These are phyloP conservation scores for Miltochrista miniata DNA, from an alignment of 2,888 invertebrate genomes.

Conservation along the genomic window DNA sequence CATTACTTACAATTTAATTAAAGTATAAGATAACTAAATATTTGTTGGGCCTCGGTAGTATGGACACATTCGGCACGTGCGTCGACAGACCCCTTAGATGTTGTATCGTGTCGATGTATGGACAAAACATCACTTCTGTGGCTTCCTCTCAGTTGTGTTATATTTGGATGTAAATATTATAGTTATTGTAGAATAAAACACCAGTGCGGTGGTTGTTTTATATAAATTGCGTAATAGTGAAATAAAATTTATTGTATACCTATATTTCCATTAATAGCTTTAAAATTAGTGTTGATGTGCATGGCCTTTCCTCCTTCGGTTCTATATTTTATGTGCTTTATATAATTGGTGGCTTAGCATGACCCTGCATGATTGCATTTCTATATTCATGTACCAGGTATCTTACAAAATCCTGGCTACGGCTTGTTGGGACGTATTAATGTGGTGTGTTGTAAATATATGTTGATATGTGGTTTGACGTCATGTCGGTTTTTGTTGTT, in stretches of 20 bases:
- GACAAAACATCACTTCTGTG: slow-evolving; percentile 14
- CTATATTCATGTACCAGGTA: too few species aligned
- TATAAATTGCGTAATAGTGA: not conserved
- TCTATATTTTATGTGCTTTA: slow-evolving; percentile 14
- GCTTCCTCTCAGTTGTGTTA: slow-evolving; percentile 11
- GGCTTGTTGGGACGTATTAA: too few species aligned
- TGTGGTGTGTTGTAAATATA: too few species aligned
- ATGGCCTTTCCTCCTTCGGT: slow-evolving; percentile 20
- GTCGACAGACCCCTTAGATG: slow-evolving; percentile 41
- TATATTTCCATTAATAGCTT: not conserved
- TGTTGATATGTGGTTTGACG: too few species aligned
- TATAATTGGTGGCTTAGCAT: slow-evolving; percentile 19
- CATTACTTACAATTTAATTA: too few species aligned
- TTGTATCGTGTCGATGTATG: slow-evolving; percentile 52
- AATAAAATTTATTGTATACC: not conserved
- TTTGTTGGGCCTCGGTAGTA: too few species aligned
- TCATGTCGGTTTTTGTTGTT: not conserved
- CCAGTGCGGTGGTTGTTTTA: not conserved
- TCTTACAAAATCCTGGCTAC: not conserved
- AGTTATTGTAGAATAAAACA: slow-evolving; percentile 5
- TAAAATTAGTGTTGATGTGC: not conserved
- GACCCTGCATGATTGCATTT: slow-evolving; percentile 23
- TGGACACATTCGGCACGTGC: too few species aligned
- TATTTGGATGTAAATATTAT: slow-evolving; percentile 19
- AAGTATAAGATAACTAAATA: too few species aligned